Evolutionary conservation across 2,888 invertebrate genomes (phyloP).

Genomic region (Nephrotoma flavescens): DNA sequence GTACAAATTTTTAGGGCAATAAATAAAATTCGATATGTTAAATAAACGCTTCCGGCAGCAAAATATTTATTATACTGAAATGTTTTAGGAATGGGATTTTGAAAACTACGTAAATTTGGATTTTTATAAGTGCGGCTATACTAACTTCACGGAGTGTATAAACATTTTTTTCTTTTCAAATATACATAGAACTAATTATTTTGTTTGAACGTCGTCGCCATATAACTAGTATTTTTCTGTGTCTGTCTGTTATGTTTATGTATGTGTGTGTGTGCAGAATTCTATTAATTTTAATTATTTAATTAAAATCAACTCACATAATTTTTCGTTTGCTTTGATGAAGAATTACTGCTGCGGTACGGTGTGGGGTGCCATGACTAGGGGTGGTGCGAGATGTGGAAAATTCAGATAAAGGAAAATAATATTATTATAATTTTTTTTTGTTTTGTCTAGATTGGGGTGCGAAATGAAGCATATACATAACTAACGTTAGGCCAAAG

Average conservation of each 20-base stretch:
- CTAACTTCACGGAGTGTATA: too few species aligned
- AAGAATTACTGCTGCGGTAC: background rate
- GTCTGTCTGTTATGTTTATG: background rate
- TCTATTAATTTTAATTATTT: background rate
- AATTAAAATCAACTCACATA: conserved; percentile 2
- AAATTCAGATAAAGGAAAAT: background rate
- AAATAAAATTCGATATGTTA: too few species aligned
- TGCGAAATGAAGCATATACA: background rate
- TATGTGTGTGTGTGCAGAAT: background rate
- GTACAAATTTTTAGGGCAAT: too few species aligned
- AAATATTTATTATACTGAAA: too few species aligned
- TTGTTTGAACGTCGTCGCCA: background rate
- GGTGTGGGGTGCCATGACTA: background rate
- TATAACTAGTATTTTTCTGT: too few species aligned
- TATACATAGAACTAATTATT: background rate
- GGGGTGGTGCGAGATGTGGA: background rate
- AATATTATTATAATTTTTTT: background rate
- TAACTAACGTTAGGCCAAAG: background rate
- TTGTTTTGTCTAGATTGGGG: background rate
- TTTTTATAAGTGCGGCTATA: too few species aligned
- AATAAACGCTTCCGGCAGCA: too few species aligned
- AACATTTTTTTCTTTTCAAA: background rate
- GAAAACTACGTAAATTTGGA: too few species aligned
- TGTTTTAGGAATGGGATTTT: too few species aligned
- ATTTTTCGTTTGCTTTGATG: background rate